Percentiles rank a stretch among this genome's conserved stretches.
phyloP scores from a whole-genome alignment of 2,113 vertebrate species.

The Rhinogobius similis region DNA sequence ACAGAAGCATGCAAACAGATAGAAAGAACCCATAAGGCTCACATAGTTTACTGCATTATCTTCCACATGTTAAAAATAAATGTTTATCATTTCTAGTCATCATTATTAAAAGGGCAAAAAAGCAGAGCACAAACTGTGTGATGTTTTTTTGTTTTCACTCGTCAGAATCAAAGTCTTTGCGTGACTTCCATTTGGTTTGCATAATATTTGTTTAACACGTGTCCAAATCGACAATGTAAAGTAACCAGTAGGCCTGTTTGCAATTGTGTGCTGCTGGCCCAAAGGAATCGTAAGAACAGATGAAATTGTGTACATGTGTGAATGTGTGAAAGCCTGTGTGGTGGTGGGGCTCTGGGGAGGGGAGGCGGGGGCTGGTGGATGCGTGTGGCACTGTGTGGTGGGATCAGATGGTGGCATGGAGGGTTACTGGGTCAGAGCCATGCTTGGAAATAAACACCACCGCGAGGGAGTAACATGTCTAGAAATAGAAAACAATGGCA shows the following conservation, averaged over 20 bases:
- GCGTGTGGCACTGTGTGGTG: slow-evolving; percentile 13
- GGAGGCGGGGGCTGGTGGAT: slow-evolving; percentile 16
- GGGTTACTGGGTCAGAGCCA: slow-evolving; percentile 38
- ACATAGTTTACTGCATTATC: not conserved
- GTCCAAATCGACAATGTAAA: slow-evolving; percentile 15
- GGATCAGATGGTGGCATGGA: slow-evolving; percentile 34
- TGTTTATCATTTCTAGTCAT: no score
- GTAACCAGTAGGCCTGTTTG: slow-evolving; percentile 4
- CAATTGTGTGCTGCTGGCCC: slow-evolving; percentile 9
- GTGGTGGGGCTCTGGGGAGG: not conserved
- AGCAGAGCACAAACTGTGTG: not conserved
- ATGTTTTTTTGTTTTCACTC: slow-evolving; percentile 5
- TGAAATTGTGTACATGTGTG: not conserved
- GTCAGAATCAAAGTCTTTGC: not conserved
- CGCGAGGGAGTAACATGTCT: not conserved
- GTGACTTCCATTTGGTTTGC: slow-evolving; percentile 15
- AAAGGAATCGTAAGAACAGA: not conserved
- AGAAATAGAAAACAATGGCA: slow-evolving; percentile 7
- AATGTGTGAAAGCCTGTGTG: slow-evolving; percentile 1
- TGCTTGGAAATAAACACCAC: slow-evolving; percentile 9
- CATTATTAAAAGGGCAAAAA: slow-evolving; percentile 1
- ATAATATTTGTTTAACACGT: slow-evolving; percentile 24
- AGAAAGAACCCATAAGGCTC: slow-evolving; percentile 24
- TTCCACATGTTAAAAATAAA: not conserved
- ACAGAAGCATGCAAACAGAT: slow-evolving; percentile 46